Evolutionary conservation across 1,140 invertebrate genomes (phyloP), one percentile per base, ranked within the genome.

Genomic region (Chironomus striatipennis): DNA sequence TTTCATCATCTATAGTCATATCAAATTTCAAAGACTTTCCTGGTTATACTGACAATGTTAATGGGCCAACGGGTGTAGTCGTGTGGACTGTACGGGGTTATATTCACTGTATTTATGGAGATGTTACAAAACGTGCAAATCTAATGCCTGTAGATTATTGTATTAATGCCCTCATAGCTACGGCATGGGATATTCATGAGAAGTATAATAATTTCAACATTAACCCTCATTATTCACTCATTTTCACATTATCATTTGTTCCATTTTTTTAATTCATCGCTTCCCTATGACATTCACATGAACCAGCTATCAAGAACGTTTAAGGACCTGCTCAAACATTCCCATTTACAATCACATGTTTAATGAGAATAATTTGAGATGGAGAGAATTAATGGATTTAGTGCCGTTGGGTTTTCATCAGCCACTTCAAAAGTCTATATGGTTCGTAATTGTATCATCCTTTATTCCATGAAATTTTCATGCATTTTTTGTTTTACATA

Each of bases 1-100:
- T n/a, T n/a, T n/a, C 47, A 15, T 57, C 47, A 57, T 57, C 12
- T n/a, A 57, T n/a, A 18, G 20, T 70, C 6, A 18, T 20, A 9
- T 20, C 65, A 7, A 70, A 20, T 21, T 70, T 20, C 20, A 70
- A 70, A 20, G 65, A 70, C 18, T 70, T 70, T 7, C 79, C 82
- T 67, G 90, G 91, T 57, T 95, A 92, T 91, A 90, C 91, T 73
- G 92, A 95, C 80, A 94, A 93, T 82, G 85, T 89, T 74, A 92
- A 92, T 83, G 91, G 91, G 72, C 88, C 91, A 73, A 90, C 89
- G 78, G 91, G 86, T 73, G 79, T 87, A 42, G 80, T 83, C 70
- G 83, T 85, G 42, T 84, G 83, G 64, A 80, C 83, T 73, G 86
- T 87, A 15, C 86, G 88, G 78, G 92, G 92, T 73, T 78, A 93